Conservation (phyloP, 1,140 invertebrate species). For the Drosophila ambigua region DNA sequence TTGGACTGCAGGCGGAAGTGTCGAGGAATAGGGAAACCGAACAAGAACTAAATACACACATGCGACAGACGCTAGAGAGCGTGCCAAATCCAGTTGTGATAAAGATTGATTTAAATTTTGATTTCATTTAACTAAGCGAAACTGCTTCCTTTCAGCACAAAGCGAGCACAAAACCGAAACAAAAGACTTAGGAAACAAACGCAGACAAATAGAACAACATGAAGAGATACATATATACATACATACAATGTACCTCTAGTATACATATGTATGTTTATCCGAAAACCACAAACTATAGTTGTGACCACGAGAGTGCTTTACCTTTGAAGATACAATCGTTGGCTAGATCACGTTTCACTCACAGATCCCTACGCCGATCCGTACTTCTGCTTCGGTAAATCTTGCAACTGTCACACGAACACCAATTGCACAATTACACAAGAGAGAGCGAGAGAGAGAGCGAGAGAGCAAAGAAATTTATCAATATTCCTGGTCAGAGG, state of each 20-base stretch:
- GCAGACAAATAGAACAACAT: constrained; percentile 37
- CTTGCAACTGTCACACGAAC: constrained; percentile 53
- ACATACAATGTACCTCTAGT: not conserved
- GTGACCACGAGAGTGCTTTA: not conserved
- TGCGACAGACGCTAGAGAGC: constrained; percentile 39
- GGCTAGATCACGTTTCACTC: constrained; percentile 10
- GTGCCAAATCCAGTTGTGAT: constrained; percentile 78
- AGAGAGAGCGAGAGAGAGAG: not conserved
- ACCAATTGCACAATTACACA: constrained; percentile 68
- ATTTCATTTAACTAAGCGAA: constrained; percentile 46
- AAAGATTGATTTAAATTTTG: constrained; percentile 65
- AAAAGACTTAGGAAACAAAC: constrained; percentile 80
- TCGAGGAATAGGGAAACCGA: constrained; percentile 46
- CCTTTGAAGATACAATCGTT: not conserved
- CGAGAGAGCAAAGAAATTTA: constrained; percentile 1
- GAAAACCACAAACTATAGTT: constrained; percentile 12
- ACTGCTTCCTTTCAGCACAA: constrained; percentile 61
- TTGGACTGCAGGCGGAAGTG: constrained; percentile 68
- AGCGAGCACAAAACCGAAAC: constrained; percentile 43
- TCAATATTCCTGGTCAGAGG: constrained; percentile 38
- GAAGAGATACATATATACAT: constrained; percentile 12
- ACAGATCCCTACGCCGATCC: not conserved
- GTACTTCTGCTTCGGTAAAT: constrained; percentile 48
- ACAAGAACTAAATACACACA: constrained; percentile 26
- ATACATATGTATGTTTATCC: constrained; percentile 2